Percentiles rank a stretch among this genome's conserved stretches.
phyloP scores from a whole-genome alignment of 2,888 invertebrate genomes.

The Julus scandinavius region DNA sequence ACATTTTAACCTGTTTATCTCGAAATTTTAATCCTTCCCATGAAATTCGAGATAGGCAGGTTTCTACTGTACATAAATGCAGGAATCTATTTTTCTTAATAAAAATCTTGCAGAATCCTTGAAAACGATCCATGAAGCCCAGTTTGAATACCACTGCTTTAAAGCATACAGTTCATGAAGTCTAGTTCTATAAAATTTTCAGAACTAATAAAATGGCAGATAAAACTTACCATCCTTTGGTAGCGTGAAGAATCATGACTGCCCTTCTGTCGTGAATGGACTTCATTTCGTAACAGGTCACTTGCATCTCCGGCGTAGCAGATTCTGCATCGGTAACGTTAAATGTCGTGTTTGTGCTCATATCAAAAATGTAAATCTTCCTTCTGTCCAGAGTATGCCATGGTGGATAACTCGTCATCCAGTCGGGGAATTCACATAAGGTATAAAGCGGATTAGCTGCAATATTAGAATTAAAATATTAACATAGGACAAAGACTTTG shows the following conservation, averaged over 20 bases:
- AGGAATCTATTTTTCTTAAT: too few relatives aligned
- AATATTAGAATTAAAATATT: not conserved
- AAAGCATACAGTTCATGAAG: too few relatives aligned
- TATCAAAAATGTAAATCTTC: conserved; percentile 56
- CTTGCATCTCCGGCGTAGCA: conserved; percentile 53
- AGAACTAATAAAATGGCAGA: not conserved
- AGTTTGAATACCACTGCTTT: too few relatives aligned
- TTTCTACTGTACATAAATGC: too few relatives aligned
- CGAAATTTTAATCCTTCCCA: too few relatives aligned
- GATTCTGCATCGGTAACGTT: conserved; percentile 55
- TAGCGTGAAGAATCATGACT: conserved; percentile 56
- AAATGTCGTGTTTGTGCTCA: conserved; percentile 56
- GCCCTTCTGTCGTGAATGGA: conserved; percentile 47
- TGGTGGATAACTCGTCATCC: conserved; percentile 55
- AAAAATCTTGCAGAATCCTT: too few relatives aligned
- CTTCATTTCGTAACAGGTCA: conserved; percentile 54
- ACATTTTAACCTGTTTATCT: too few relatives aligned
- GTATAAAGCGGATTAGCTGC: conserved; percentile 55
- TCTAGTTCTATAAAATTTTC: too few relatives aligned
- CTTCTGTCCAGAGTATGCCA: conserved; percentile 57
- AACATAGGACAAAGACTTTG: too few relatives aligned
- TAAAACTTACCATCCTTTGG: conserved; percentile 57
- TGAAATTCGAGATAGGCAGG: too few relatives aligned
- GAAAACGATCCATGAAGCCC: too few relatives aligned
- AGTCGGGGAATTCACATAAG: conserved; percentile 57